phyloP scores from a whole-genome alignment of 1,140 invertebrate species.

The Andricus grossulariae region DNA sequence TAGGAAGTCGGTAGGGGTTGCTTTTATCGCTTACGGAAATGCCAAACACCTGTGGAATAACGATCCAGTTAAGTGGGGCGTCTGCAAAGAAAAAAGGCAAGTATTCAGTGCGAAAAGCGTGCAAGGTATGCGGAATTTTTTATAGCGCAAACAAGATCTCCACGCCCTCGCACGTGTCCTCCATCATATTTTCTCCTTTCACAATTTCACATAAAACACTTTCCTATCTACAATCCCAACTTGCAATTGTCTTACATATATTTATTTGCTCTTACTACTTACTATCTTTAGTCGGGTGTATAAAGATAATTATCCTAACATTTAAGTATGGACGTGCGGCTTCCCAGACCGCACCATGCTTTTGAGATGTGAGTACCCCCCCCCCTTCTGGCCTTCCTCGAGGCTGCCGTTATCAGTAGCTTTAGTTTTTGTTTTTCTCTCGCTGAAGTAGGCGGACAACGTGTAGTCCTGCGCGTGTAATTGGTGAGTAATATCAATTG shows the following conservation, averaged over 20 bases:
- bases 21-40: constrained; percentile 76
- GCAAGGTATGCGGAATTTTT: constrained; percentile 57
- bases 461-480: no score
- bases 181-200: constrained; percentile 4
- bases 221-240: background rate
- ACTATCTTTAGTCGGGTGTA: no score
- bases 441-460: no score
- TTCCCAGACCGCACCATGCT: no score
- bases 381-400: no score
- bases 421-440: no score
- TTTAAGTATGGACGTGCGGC: no score
- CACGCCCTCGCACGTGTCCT: constrained; percentile 22
- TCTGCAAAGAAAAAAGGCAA: constrained; percentile 71
- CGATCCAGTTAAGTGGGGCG: constrained; percentile 72
- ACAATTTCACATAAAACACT: background rate
- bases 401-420: no score
- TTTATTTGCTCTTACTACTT: background rate
- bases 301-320: no score
- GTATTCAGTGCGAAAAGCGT: constrained; percentile 55
- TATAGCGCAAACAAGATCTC: constrained; percentile 38
- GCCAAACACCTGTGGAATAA: constrained; percentile 76
- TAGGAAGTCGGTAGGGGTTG: constrained; percentile 68
- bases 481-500: no score
- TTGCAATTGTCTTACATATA: background rate
- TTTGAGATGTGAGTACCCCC: no score